Conservation (phyloP, 37 sponge, comb jelly and placozoan genomes). For the Chondrilla cf. caribensis region DNA sequence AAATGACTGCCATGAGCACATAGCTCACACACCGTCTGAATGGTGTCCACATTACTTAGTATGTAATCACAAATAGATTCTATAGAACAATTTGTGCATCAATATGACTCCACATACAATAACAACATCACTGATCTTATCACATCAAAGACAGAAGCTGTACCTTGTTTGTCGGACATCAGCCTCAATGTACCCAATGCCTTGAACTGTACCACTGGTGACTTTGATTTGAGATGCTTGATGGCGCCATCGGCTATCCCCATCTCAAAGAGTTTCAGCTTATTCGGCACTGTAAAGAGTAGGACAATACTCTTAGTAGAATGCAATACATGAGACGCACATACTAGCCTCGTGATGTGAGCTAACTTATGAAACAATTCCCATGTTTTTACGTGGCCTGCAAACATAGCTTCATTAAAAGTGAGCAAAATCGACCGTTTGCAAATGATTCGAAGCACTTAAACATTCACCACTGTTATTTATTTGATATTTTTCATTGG, state of each 20-base stretch:
- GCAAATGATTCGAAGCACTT: too few species aligned
- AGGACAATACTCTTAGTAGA: too few species aligned
- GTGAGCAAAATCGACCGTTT: too few species aligned
- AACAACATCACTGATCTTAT: neutral
- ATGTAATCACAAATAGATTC: slow-evolving; percentile 16
- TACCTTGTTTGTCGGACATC: slow-evolving; percentile 54
- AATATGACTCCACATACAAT: neutral
- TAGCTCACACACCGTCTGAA: neutral
- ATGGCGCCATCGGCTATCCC: slow-evolving; percentile 63
- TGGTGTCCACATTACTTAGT: neutral
- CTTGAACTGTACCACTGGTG: slow-evolving; percentile 54
- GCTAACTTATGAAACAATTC: too few species aligned
- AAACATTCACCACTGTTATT: too few species aligned
- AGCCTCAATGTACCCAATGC: slow-evolving; percentile 55
- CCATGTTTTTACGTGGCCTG: too few species aligned
- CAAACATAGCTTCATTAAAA: too few species aligned
- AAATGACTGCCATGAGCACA: slow-evolving; percentile 45
- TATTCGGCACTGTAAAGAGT: neutral
- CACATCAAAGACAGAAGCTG: neutral
- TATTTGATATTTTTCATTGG: too few species aligned
- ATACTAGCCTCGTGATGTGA: too few species aligned
- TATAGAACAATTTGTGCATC: neutral
- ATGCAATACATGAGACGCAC: too few species aligned
- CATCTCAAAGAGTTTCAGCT: neutral
- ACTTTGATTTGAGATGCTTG: slow-evolving; percentile 12